phyloP scores from a whole-genome alignment of 2,113 vertebrate species.

The Trichomycterus rosablanca region DNA sequence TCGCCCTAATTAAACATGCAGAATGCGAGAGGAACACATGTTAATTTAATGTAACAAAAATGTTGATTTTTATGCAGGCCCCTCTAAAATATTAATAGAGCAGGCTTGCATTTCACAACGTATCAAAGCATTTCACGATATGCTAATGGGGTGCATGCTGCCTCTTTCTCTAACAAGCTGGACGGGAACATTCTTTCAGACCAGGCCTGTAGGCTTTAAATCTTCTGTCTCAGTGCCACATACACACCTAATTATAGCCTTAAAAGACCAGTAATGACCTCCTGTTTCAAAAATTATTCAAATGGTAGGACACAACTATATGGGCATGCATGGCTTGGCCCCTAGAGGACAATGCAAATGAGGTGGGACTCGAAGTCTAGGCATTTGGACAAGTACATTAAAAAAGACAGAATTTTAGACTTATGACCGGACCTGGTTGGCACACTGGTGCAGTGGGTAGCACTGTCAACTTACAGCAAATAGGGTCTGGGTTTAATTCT shows the following conservation, averaged over 20 bases:
- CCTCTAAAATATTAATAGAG: conserved; percentile 76
- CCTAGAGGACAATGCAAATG: neutral
- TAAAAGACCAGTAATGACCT: conserved; percentile 33
- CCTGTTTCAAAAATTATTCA: conserved; percentile 22
- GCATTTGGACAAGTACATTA: neutral
- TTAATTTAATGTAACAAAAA: conserved; percentile 84
- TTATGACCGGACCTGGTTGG: too few relatives aligned
- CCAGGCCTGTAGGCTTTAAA: conserved; percentile 35
- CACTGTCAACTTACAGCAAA: too few relatives aligned
- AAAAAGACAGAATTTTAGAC: too few relatives aligned
- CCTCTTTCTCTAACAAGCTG: conserved; percentile 67
- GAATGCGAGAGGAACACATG: conserved; percentile 75
- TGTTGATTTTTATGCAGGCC: conserved; percentile 76
- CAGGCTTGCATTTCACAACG: conserved; percentile 69
- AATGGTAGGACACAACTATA: conserved; percentile 8
- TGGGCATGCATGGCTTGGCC: neutral
- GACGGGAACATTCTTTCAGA: conserved; percentile 56
- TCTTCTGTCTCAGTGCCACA: conserved; percentile 7
- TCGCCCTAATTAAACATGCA: conserved; percentile 70
- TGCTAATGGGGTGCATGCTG: conserved; percentile 63
- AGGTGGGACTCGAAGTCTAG: neutral
- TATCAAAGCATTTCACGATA: conserved; percentile 72
- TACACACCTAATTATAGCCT: conserved; percentile 22
- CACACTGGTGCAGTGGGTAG: too few relatives aligned
- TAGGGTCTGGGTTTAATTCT: too few relatives aligned